Evolutionary conservation across 2,797 vertebrate species (phyloP).

Genomic region (Paramormyrops hopkinsi): DNA sequence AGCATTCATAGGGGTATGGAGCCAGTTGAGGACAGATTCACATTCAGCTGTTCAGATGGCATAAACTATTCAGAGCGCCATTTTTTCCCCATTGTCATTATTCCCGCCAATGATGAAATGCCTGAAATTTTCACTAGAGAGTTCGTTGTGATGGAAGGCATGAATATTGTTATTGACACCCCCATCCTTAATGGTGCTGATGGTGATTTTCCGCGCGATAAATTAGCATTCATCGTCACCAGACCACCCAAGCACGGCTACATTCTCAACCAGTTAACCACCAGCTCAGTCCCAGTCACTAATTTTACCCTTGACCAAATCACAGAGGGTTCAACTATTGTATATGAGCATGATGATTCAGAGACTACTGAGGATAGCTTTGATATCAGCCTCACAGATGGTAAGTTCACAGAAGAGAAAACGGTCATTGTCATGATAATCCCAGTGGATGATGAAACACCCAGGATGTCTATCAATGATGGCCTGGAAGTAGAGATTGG

Average conservation of each 20-base stretch:
- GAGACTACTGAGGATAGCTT: conserved; percentile 87
- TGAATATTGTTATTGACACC: conserved; percentile 82
- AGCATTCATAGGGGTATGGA: conserved; percentile 86
- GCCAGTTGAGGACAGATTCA: conserved; percentile 82
- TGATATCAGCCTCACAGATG: conserved; percentile 77
- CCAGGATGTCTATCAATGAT: conserved; percentile 83
- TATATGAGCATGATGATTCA: conserved; percentile 92
- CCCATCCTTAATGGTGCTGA: conserved; percentile 79
- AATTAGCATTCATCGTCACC: conserved; percentile 73
- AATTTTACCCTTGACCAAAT: conserved; percentile 86
- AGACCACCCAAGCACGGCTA: conserved; percentile 75
- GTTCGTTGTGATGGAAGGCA: conserved; percentile 90
- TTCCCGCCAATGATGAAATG: conserved; percentile 82
- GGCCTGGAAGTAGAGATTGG: conserved; percentile 82
- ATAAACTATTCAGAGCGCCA: conserved; percentile 80
- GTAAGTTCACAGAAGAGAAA: conserved; percentile 71
- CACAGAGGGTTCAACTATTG: conserved; percentile 79
- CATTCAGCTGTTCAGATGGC: conserved; percentile 86
- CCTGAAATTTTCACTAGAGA: conserved; percentile 81
- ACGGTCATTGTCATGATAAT: conserved; percentile 71
- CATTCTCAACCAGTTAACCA: conserved; percentile 77
- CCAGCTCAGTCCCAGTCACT: conserved; percentile 71
- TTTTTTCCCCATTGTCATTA: conserved; percentile 78
- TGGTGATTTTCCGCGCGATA: conserved; percentile 70
- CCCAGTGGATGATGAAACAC: conserved; percentile 87